phyloP scores from a whole-genome alignment of 2,888 invertebrate genomes.

The Parnassius apollo region DNA sequence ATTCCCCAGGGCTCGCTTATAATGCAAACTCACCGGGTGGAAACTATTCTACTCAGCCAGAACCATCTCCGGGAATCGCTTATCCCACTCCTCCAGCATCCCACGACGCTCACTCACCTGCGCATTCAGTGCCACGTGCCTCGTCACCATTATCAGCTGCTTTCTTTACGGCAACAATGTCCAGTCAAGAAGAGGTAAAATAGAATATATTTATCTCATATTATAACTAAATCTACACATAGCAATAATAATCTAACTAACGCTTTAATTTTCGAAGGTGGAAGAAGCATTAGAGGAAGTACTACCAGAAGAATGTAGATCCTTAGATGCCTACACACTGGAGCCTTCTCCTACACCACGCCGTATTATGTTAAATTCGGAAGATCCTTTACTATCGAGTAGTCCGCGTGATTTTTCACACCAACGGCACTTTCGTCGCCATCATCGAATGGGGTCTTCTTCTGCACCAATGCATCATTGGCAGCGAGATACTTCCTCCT shows the following conservation, averaged over 20 bases:
- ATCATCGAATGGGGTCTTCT: constrained; percentile 50
- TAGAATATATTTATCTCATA: not conserved
- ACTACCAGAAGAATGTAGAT: constrained; percentile 87
- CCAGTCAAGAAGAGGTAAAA: constrained; percentile 87
- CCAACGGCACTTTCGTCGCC: constrained; percentile 60
- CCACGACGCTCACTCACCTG: constrained; percentile 89
- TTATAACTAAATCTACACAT: not conserved
- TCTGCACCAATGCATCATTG: constrained; percentile 60
- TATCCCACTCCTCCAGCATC: constrained; percentile 95
- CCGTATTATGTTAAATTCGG: constrained; percentile 93
- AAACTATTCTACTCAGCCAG: constrained; percentile 66
- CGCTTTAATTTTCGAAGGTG: constrained; percentile 64
- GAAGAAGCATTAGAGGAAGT: constrained; percentile 93
- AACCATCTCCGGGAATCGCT: constrained; percentile 85
- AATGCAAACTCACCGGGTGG: constrained; percentile 67
- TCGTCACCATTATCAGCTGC: constrained; percentile 91
- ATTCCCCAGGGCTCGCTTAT: constrained; percentile 68
- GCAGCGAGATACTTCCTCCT: constrained; percentile 65
- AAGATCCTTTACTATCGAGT: constrained; percentile 91
- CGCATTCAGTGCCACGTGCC: constrained; percentile 83
- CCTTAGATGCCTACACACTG: constrained; percentile 82
- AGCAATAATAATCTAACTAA: not conserved
- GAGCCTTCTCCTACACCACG: constrained; percentile 86
- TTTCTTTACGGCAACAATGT: constrained; percentile 91
- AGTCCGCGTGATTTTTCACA: constrained; percentile 89